These are phyloP conservation scores for Ctenoplectra terminalis DNA, from an alignment of 1,140 invertebrate species.

Conservation along the genomic window DNA sequence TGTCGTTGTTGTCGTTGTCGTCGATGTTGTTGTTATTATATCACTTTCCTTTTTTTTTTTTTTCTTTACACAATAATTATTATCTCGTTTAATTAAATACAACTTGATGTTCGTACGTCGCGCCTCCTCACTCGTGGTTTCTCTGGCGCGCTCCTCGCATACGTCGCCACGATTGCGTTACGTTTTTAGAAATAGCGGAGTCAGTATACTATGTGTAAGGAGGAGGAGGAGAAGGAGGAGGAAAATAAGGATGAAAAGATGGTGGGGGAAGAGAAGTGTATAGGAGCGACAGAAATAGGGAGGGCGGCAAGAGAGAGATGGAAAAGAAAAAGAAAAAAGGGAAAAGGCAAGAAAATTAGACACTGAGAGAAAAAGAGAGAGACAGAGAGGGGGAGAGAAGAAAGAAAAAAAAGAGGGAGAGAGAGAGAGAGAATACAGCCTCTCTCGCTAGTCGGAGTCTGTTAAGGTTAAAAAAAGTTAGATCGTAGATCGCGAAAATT, in stretches of 20 bases:
- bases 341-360: conserved; percentile 2
- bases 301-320: neutral
- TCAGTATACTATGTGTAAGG: conserved; percentile 49
- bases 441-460: conserved; percentile 58
- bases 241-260: conserved; percentile 3
- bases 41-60: conserved; percentile 35
- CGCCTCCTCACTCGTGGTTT: conserved; percentile 49
- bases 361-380: neutral
- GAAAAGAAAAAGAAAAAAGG: neutral
- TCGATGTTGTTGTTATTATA: too few species aligned
- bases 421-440: conserved; percentile 40
- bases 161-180: conserved; percentile 56
- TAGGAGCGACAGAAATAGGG: conserved; percentile 27
- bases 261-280: conserved; percentile 10
- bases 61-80: too few species aligned
- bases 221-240: conserved; percentile 21
- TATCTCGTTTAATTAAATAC: too few species aligned
- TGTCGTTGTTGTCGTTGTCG: too few species aligned
- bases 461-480: conserved; percentile 51
- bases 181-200: conserved; percentile 57
- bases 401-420: conserved; percentile 18
- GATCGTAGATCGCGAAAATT: conserved; percentile 53
- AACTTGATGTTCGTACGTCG: too few species aligned
- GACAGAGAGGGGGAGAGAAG: neutral
- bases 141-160: conserved; percentile 53